Conservation (phyloP, 2,888 invertebrate genomes). For the Apamea epomidion region DNA sequence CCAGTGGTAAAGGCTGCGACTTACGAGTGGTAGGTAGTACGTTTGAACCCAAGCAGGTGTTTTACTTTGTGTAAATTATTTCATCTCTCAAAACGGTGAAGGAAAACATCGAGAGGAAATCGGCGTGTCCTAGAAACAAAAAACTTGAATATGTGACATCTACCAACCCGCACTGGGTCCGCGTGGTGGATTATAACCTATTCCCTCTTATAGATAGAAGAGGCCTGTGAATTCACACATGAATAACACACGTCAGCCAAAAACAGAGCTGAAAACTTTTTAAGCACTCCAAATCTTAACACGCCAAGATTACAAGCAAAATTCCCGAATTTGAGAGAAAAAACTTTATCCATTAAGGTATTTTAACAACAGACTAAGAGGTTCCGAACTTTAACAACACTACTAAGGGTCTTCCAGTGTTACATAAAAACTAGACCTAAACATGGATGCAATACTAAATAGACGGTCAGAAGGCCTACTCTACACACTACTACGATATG, state of each 20-base stretch:
- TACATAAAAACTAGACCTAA: conserved; percentile 19
- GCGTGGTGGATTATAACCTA: too few species aligned
- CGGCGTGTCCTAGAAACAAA: background rate
- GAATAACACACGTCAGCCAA: background rate
- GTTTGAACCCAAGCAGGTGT: background rate
- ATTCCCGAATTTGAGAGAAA: background rate
- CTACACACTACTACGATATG: background rate
- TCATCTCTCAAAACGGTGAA: too few species aligned
- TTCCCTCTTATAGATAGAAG: background rate
- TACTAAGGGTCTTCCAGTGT: background rate
- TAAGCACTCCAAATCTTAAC: background rate
- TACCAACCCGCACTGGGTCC: background rate
- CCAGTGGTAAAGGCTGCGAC: background rate
- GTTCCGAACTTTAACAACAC: background rate
- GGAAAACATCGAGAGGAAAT: too few species aligned
- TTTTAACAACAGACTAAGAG: conserved; percentile 10
- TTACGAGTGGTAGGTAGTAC: background rate
- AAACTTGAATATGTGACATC: background rate
- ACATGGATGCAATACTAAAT: background rate
- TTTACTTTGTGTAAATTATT: background rate
- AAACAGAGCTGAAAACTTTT: background rate
- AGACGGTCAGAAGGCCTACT: conserved; percentile 9
- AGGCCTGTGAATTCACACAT: background rate
- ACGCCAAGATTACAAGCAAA: background rate
- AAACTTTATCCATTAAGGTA: background rate